Conservation (phyloP, 2,888 invertebrate genomes). For the Fragum fragum region DNA sequence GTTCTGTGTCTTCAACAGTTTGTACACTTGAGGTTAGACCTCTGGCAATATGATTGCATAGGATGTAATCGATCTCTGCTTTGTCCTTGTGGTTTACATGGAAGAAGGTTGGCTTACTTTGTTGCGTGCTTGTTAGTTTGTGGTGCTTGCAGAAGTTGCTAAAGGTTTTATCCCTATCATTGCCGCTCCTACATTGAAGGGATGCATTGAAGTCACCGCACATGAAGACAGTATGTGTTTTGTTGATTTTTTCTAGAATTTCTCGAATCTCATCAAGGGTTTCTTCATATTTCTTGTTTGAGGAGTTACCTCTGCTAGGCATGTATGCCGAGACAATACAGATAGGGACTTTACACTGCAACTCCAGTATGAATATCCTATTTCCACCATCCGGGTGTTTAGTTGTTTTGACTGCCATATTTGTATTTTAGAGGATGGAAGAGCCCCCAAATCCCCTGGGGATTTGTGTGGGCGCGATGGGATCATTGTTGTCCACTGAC, state of each 20-base stretch:
- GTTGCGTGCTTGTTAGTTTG: not conserved
- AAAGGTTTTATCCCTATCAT: constrained; percentile 2
- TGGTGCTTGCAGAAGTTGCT: not conserved
- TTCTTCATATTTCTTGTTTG: not conserved
- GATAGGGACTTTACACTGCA: not conserved
- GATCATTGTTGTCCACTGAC: constrained; percentile 10
- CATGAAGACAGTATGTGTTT: not conserved
- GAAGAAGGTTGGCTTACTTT: not conserved
- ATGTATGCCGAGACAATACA: not conserved
- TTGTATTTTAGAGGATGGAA: not conserved
- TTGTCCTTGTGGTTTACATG: not conserved
- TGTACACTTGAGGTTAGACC: not conserved
- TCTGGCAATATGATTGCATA: not conserved
- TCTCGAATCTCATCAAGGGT: constrained; percentile 8
- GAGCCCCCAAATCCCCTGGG: constrained; percentile 19
- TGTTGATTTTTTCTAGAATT: constrained; percentile 8
- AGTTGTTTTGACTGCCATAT: not conserved
- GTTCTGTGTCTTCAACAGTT: not conserved
- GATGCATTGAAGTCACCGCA: constrained; percentile 17
- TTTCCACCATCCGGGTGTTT: constrained; percentile 1
- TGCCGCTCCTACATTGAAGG: not conserved
- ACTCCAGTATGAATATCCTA: not conserved
- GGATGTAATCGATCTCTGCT: constrained; percentile 17
- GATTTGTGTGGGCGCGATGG: constrained; percentile 9
- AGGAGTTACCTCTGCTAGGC: constrained; percentile 12